Base-by-base conservation (phyloP, 2,888 invertebrate species). In the Sesia apiformis region DNA sequence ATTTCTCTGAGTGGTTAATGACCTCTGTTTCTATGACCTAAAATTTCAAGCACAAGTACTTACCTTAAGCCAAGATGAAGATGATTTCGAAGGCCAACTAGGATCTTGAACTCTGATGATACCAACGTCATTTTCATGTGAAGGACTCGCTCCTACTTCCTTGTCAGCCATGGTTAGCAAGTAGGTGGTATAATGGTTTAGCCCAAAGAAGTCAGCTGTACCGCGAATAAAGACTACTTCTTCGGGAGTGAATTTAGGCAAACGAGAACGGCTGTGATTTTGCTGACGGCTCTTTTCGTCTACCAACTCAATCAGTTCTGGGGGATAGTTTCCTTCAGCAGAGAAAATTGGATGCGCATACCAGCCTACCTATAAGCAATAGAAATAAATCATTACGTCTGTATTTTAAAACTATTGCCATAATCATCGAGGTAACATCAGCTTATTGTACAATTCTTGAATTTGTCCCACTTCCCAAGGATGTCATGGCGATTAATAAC, bases 51-150 rank as follows among this genome's bases (percentile, higher is more conserved):
- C 38, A 54, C 52, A 71, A 23, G 23, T 23, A 23, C 23, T 83
- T 76, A 93, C 93, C 86, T 89, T 91, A 39, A 93, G 76, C 93
- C 93, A 93, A 3, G 74, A 70, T 0, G 89, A 89, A 4, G 92
- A 91, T n/a, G 90, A 92, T 46, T 90, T 90, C 7, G 86, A 84
- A 42, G 91, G 90, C 94, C 94, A 94, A 1, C 81, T 81, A 1
- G 89, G 84, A 70, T 93, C 91, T 63, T 90, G 85, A 49, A 84
- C 87, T 62, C 90, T 78, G 6, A 90, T 76, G 38, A 92, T 88
- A 2, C 93, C 93, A 65, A 92, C 84, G 67, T 93, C 93, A 56
- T 93, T 92, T 64, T 85, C 85, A 55, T 91, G 92, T 0, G 93
- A 92, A 0, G 93, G 92, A 51, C 84, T 69, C 39, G 75, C 70